Evolutionary conservation across 2,888 invertebrate genomes (phyloP).

Genomic region (Hypolimnas misippus): DNA sequence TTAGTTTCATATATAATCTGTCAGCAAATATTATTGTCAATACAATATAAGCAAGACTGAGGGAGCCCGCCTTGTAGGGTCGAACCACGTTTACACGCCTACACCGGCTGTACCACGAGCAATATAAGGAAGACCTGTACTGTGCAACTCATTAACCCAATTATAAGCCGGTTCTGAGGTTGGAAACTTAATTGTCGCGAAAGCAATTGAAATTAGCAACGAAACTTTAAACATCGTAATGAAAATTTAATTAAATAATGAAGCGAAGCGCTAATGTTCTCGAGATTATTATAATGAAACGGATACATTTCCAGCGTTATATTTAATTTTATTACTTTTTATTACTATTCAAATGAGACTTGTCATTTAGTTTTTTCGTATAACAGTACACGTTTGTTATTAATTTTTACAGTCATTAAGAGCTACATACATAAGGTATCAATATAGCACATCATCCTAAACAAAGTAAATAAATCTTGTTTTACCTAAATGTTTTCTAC

Average conservation of each 20-base stretch:
- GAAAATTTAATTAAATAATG: constrained; percentile 18
- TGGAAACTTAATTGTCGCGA: constrained; percentile 37
- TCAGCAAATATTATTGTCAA: too few species aligned
- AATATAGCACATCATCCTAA: too few species aligned
- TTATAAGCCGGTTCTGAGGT: constrained; percentile 34
- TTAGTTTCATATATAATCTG: too few species aligned
- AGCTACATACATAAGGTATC: too few species aligned
- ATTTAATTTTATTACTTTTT: neutral
- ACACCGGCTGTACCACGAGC: constrained; percentile 21
- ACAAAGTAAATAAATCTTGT: too few species aligned
- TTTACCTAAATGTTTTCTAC: too few species aligned
- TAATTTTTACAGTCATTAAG: too few species aligned
- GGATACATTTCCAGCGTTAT: neutral
- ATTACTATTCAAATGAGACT: neutral
- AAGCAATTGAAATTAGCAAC: constrained; percentile 34
- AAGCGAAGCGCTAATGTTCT: neutral
- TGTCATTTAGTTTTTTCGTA: neutral
- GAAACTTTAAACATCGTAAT: constrained; percentile 20
- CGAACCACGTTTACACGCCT: too few species aligned
- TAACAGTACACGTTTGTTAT: neutral
- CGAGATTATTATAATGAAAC: neutral
- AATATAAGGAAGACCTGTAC: constrained; percentile 8
- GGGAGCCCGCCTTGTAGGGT: too few species aligned
- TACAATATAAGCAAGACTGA: too few species aligned
- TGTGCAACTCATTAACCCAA: constrained; percentile 39